Base-by-base conservation (phyloP, 2,797 vertebrate species). In the Pelodytes ibericus region DNA sequence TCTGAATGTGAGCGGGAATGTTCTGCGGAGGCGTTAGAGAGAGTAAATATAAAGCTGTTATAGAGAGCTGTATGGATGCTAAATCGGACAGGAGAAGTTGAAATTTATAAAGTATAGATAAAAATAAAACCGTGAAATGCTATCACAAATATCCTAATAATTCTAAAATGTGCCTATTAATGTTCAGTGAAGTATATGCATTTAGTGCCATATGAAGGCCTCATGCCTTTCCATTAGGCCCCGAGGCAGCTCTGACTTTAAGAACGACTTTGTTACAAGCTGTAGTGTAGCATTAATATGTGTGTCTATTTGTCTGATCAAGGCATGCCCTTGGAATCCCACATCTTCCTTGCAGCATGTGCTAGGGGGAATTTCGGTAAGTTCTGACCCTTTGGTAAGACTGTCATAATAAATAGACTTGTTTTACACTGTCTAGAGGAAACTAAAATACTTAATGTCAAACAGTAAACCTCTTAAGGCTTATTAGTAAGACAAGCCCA, bases 361-460 rank as follows among this genome's bases (percentile, higher is more conserved):
- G 70, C 76, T 57, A 18, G n/a, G 44, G 70, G 76, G 63, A 22
- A 67, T 78, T 72, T 79, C 76, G 31, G 62, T 29, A 47, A 20
- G 30, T 25, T 26, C 4, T 68, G 76, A 68, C 70, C 76, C 72
- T 47, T 72, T 62, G 39, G 29, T 60, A n/a, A 72, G 53, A 67
- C 75, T 78, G 75, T 79, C 76, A 79, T 73, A 59, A 73, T 68
- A 79, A 68, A 79, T 79, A 67, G 70, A 56, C 56, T 67, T 36
- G 18, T 61, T 62, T 73, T 71, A 33, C 3, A 47, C 9, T 39
- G n/a, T 67, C 31, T 62, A 36, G 31, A 31, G 66, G 26, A 61
- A 44, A 53, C 25, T 31, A 68, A 51, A 61, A 72, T 61, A 51
- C n/a, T 61, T 30, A 51, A 24, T 78, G 18, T 39, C 63, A 67